phyloP scores from a whole-genome alignment of 2,888 invertebrate genomes.

The Trissoscelio sp. region DNA sequence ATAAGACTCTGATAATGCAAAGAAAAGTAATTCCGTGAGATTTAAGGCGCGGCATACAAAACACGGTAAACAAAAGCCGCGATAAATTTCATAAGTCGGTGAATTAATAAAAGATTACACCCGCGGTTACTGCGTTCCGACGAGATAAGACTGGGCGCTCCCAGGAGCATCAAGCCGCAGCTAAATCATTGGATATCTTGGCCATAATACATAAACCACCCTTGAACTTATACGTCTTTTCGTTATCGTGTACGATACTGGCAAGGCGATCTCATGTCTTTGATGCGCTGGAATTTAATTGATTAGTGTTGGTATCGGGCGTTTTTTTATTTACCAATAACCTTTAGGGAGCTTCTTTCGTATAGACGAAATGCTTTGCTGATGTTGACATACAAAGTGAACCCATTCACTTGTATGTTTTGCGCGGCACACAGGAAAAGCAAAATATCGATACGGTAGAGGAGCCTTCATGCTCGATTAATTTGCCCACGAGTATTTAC shows the following conservation, averaged over 20 bases:
- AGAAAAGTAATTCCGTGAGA: slow-evolving; percentile 74
- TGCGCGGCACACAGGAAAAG: slow-evolving; percentile 43
- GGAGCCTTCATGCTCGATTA: slow-evolving; percentile 66
- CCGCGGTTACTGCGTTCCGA: slow-evolving; percentile 69
- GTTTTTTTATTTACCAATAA: slow-evolving; percentile 13
- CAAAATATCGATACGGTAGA: slow-evolving; percentile 61
- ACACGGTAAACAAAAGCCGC: slow-evolving; percentile 82
- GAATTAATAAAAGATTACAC: slow-evolving; percentile 84
- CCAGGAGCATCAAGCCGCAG: slow-evolving; percentile 78
- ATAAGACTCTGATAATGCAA: slow-evolving; percentile 69
- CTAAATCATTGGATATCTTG: slow-evolving; percentile 84
- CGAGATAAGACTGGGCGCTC: slow-evolving; percentile 71
- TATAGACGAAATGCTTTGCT: neutral
- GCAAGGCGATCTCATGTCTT: slow-evolving; percentile 8
- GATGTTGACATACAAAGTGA: slow-evolving; percentile 34
- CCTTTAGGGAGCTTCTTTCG: slow-evolving; percentile 42
- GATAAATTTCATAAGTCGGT: slow-evolving; percentile 83
- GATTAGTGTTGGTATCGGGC: slow-evolving; percentile 12
- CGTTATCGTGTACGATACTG: slow-evolving; percentile 48
- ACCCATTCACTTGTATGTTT: slow-evolving; percentile 44
- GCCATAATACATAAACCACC: slow-evolving; percentile 83
- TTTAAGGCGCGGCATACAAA: slow-evolving; percentile 76
- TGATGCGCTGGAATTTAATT: slow-evolving; percentile 40
- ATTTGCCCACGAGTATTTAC: slow-evolving; percentile 74
- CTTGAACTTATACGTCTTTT: slow-evolving; percentile 81